Evolutionary conservation across 1,140 invertebrate genomes (phyloP).

Genomic region (Maniola jurtina): DNA sequence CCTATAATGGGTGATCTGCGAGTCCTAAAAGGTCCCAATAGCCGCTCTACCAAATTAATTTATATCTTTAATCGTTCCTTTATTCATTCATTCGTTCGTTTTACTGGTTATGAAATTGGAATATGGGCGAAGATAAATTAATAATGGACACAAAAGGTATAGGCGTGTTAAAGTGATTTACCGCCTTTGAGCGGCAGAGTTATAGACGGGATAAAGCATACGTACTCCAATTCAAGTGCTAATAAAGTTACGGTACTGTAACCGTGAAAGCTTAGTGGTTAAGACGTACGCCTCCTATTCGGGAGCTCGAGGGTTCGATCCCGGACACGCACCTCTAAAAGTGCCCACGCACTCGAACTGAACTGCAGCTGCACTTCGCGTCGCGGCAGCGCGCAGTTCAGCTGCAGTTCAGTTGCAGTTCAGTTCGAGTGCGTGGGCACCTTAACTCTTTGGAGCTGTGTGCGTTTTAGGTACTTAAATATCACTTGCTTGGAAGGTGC

Average conservation of each 20-base stretch:
- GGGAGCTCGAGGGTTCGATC: too few species aligned
- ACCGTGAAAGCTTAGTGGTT: too few species aligned
- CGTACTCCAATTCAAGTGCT: slow-evolving; percentile 1
- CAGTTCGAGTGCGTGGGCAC: too few species aligned
- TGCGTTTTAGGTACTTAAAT: too few species aligned
- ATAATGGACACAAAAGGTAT: slow-evolving; percentile 15
- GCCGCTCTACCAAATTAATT: not conserved
- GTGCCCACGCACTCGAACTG: not conserved
- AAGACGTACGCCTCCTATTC: too few species aligned
- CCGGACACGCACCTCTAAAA: too few species aligned
- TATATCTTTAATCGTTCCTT: not conserved
- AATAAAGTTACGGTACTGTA: slow-evolving; percentile 1
- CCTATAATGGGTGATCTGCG: too few species aligned
- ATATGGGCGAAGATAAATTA: slow-evolving; percentile 13
- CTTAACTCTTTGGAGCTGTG: too few species aligned
- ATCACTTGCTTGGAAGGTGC: too few species aligned
- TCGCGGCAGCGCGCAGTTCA: not conserved
- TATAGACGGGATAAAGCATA: slow-evolving; percentile 7
- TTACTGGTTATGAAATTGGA: slow-evolving; percentile 10
- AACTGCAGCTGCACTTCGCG: not conserved
- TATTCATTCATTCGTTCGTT: slow-evolving; percentile 9
- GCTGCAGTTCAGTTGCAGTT: too few species aligned
- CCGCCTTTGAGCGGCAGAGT: slow-evolving; percentile 2
- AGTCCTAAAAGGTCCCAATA: not conserved
- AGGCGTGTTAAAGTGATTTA: slow-evolving; percentile 11